A percentile compares a stretch with the other conserved stretches of the same genome.
phyloP scores from a whole-genome alignment of 2,113 vertebrate genomes.

The Dryoscopus gambensis region DNA sequence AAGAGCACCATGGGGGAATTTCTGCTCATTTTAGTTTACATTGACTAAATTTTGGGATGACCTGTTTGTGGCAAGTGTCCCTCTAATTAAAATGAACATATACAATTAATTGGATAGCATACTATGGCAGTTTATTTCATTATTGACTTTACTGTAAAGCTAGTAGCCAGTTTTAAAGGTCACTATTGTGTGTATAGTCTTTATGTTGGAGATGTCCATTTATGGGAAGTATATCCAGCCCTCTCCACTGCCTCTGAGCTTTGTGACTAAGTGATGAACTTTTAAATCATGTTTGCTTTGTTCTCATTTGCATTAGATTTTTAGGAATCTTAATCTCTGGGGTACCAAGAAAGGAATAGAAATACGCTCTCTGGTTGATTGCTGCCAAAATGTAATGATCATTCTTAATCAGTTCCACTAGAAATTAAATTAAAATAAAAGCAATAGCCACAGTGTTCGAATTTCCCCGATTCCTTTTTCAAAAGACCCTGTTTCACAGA shows the following conservation, averaged over 20 bases:
- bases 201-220: background rate
- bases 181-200: background rate
- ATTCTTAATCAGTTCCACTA: constrained; percentile 45
- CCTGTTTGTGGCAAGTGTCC: background rate
- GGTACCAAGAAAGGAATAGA: background rate
- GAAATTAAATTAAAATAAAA: constrained; percentile 30
- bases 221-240: background rate
- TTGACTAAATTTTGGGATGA: background rate
- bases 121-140: background rate
- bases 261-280: constrained; percentile 18
- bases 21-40: background rate
- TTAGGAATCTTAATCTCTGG: constrained; percentile 32
- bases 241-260: background rate
- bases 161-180: constrained; percentile 23
- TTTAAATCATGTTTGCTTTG: constrained; percentile 4
- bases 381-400: constrained; percentile 21
- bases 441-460: background rate
- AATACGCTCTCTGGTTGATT: background rate
- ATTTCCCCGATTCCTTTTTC: background rate
- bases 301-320: constrained; percentile 30
- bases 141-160: constrained; percentile 29
- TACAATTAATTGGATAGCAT: background rate
- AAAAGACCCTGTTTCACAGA: constrained; percentile 9
- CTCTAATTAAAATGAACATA: background rate
- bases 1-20: background rate